A percentile compares a stretch with the other conserved stretches of the same genome.
phyloP scores from a whole-genome alignment of 92 coral and sea anemone genomes.

The Parazoanthus atlanticus region DNA sequence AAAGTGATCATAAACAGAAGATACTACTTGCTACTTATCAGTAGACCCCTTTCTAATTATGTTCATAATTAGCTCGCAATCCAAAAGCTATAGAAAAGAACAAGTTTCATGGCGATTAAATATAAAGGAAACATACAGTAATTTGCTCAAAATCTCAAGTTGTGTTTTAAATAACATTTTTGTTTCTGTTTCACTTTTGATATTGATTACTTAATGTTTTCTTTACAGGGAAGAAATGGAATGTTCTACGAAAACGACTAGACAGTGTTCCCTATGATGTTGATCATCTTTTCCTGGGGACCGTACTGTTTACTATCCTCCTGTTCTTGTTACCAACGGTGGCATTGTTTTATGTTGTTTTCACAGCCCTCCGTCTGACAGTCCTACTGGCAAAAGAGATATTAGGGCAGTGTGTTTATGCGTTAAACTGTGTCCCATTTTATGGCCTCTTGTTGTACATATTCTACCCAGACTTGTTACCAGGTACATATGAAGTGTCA shows the following conservation, averaged over 20 bases:
- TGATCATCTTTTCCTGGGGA: constrained; percentile 88
- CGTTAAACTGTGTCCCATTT: constrained; percentile 73
- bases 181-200: not conserved
- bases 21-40: too few species aligned
- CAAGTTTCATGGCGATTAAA: too few species aligned
- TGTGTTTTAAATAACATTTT: not conserved
- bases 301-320: constrained; percentile 85
- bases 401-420: constrained; percentile 46
- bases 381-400: constrained; percentile 72
- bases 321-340: constrained; percentile 92
- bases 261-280: constrained; percentile 90
- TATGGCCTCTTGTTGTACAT: constrained; percentile 63
- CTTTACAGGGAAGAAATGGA: constrained; percentile 86
- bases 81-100: too few species aligned
- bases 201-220: not conserved
- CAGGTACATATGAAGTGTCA: too few species aligned
- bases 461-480: constrained; percentile 66
- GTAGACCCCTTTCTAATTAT: too few species aligned
- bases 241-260: constrained; percentile 75
- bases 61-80: too few species aligned
- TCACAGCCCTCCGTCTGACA: constrained; percentile 73
- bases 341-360: constrained; percentile 84
- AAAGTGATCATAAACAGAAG: too few species aligned
- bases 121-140: too few species aligned
- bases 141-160: not conserved